These are phyloP conservation scores for Creontiades dilutus DNA, from an alignment of 2,888 invertebrate genomes.

Conservation along the genomic window DNA sequence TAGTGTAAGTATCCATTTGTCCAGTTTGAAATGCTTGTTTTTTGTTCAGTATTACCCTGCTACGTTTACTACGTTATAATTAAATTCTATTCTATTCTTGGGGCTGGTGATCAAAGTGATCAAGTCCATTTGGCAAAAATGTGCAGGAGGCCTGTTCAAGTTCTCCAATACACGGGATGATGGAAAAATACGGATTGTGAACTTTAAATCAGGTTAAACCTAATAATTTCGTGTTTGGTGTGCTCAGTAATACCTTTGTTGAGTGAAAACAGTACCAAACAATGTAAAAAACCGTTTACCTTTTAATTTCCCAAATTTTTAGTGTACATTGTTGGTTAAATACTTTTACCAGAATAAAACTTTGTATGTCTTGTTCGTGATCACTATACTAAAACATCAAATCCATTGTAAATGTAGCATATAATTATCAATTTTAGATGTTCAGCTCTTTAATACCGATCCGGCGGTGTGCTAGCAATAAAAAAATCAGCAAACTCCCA, in stretches of 20 bases:
- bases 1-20: slow-evolving; percentile 79
- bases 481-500: slow-evolving; percentile 3
- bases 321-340: neutral
- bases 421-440: slow-evolving; percentile 4
- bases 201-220: neutral
- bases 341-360: neutral
- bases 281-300: too few species aligned
- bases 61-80: too few species aligned
- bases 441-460: neutral
- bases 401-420: neutral
- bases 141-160: neutral
- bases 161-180: neutral
- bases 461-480: neutral
- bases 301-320: slow-evolving; percentile 6
- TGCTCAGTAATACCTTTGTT: neutral
- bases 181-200: slow-evolving; percentile 7
- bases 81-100: neutral
- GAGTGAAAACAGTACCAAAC: too few species aligned
- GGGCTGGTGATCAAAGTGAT: slow-evolving; percentile 9
- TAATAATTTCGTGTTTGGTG: neutral
- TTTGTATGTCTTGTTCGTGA: neutral
- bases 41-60: too few species aligned
- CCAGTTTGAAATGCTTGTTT: too few species aligned
- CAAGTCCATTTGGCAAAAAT: slow-evolving; percentile 11
- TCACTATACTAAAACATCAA: neutral